Base-by-base conservation (phyloP, 2,797 vertebrate genomes). In the Cyclopterus lumpus region DNA sequence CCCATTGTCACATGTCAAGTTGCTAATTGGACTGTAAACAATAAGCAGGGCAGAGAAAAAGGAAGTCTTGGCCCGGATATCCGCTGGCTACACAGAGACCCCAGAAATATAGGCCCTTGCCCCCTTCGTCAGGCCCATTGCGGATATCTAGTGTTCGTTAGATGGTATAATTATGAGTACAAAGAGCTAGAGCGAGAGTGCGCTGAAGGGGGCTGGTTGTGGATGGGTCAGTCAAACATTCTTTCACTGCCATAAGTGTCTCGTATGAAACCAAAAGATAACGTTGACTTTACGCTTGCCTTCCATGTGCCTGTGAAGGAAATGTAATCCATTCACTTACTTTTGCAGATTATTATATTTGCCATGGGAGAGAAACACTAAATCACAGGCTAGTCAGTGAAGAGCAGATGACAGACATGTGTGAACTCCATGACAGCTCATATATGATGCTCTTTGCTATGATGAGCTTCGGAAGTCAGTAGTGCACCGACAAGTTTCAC, bases 301-400 rank as follows among this genome's bases (percentile, higher is more conserved):
- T 73, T 71, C 30, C 9, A 22, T 51, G 61, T 46, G 57, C 24
- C 34, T 51, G 20, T 48, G 22, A 51, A 72, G 55, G 14, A 71
- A 58, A 40, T 57, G 5, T 36, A n/a, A 51, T 58, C 16, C 10
- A 10, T 38, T 38, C 20, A 48, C 18, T 9, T 18, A 34, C 54
- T 30, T 67, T 30, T 69, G n/a, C 8, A 67, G 16, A n/a, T 34
- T n/a, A 18, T 6, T 62, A 68, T 55, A 2, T 67, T 11, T 76
- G 11, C 18, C 34, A 40, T 22, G 14, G 12, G 1, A 69, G 28
- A 16, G 18, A 38, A 51, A 55, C 3, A 2, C 11, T 67, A 12
- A 34, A 18, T 36, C 16, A 26, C 30, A 5, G 1, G 1, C 49
- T 24, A 12, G 49, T 24, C 46, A 24, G 53, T 5, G 0, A 34